These are phyloP conservation scores for Pseudomyrmex gracilis DNA, from an alignment of 1,140 invertebrate genomes.

Conservation along the genomic window DNA sequence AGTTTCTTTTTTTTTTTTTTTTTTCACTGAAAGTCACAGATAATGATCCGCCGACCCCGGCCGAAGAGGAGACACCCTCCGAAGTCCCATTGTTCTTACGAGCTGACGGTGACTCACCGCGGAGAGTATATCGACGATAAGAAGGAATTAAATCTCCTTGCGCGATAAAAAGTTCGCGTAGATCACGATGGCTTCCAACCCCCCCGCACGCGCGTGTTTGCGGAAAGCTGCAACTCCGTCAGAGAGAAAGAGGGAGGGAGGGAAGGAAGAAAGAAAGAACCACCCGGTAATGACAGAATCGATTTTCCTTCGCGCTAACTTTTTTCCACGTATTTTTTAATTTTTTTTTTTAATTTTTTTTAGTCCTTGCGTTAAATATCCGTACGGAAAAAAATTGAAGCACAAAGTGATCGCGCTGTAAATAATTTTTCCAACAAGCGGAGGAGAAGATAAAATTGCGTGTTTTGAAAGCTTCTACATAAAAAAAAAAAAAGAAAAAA, in stretches of 20 bases:
- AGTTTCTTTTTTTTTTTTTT: conserved; percentile 59
- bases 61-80: conserved; percentile 43
- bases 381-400: conserved; percentile 1
- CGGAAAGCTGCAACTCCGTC: background rate
- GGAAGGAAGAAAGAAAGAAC: background rate
- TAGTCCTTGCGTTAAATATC: background rate
- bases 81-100: conserved; percentile 48
- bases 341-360: no score
- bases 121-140: background rate
- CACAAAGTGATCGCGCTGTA: background rate
- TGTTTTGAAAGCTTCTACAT: conserved; percentile 13
- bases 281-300: background rate
- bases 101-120: conserved; percentile 35
- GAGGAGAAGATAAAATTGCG: background rate
- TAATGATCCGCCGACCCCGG: conserved; percentile 59
- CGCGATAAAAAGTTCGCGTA: conserved; percentile 20
- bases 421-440: background rate
- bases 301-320: background rate
- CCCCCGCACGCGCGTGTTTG: background rate
- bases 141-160: conserved; percentile 24
- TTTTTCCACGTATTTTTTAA: background rate
- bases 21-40: conserved; percentile 37
- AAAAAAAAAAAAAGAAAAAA: background rate
- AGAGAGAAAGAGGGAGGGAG: no score
- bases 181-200: background rate